A percentile compares a stretch with the other conserved stretches of the same genome.
phyloP scores from a whole-genome alignment of 2,113 vertebrate genomes.

The Rhabdornis inornatus region DNA sequence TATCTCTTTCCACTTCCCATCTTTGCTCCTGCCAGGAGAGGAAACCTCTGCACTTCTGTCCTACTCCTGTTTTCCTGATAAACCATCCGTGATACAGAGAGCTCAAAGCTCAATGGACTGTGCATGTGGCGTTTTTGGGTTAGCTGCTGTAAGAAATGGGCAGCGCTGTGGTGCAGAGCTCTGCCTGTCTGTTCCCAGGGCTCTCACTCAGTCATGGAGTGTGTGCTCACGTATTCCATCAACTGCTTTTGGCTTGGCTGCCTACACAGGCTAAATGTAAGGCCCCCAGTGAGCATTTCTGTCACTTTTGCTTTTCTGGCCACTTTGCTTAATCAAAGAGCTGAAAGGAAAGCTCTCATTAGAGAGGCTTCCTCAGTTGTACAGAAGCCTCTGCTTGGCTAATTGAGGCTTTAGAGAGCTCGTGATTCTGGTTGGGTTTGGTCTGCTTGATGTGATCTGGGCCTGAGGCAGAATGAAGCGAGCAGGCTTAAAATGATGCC shows the following conservation, averaged over 20 bases:
- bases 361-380: background rate
- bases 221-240: background rate
- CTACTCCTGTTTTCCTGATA: constrained; percentile 73
- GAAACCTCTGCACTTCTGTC: constrained; percentile 70
- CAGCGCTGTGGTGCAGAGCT: background rate
- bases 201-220: background rate
- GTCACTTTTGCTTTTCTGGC: constrained; percentile 2
- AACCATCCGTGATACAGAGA: constrained; percentile 71
- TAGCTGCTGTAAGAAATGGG: constrained; percentile 30
- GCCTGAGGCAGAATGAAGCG: background rate
- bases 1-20: background rate
- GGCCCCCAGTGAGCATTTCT: background rate
- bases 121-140: background rate
- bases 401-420: background rate
- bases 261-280: background rate
- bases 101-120: constrained; percentile 45
- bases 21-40: constrained; percentile 61
- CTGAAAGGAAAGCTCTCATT: constrained; percentile 47
- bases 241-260: constrained; percentile 2
- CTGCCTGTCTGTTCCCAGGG: background rate
- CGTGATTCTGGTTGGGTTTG: background rate
- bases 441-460: constrained; percentile 1
- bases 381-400: background rate
- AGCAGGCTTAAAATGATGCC: background rate
- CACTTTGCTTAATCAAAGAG: background rate